Evolutionary conservation across 2,113 vertebrate species (phyloP).

Genomic region (chimpanzee (Pan troglodytes)): NHGRI_mPanTro3-v2.1_pri NC_072404.2:154269001-154269500

Average conservation of each 20-base stretch:
- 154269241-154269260: background rate
- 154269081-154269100: background rate
- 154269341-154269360: background rate
- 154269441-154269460: background rate
- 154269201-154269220: background rate
- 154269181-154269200: background rate
- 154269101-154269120: background rate
- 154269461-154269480: background rate
- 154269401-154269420: background rate
- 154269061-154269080: background rate
- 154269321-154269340: fast-evolving
- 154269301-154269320: background rate
- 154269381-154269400: background rate
- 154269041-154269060: background rate
- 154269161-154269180: background rate
- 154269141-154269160: background rate
- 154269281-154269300: background rate
- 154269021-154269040: background rate
- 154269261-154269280: background rate
- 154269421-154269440: background rate
- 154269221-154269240: background rate
- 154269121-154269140: background rate
- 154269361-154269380: fast-evolving
- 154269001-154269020: too few species aligned
- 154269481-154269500: fast-evolving